phyloP scores from a whole-genome alignment of 2,113 vertebrate species.

The Camelus dromedarius region DNA sequence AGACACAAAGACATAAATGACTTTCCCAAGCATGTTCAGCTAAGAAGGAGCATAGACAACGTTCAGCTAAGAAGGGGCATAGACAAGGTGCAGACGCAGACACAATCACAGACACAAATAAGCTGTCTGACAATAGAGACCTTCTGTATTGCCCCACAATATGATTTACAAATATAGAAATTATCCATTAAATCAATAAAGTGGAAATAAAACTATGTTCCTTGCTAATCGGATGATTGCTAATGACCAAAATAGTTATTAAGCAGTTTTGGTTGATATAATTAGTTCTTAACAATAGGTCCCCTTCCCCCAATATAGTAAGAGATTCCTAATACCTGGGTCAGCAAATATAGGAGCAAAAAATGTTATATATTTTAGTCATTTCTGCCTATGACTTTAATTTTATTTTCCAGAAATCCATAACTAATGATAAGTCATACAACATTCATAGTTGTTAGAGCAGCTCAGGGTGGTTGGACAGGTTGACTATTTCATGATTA shows the following conservation, averaged over 20 bases:
- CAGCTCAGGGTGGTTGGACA: background rate
- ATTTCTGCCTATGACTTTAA: background rate
- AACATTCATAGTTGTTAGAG: background rate
- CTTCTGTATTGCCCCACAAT: background rate
- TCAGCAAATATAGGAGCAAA: background rate
- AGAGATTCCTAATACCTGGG: background rate
- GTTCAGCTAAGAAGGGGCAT: background rate
- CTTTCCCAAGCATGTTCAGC: background rate
- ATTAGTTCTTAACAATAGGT: background rate
- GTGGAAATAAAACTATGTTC: background rate
- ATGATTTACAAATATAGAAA: background rate
- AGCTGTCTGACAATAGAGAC: background rate
- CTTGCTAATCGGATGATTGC: background rate
- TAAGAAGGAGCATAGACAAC: background rate
- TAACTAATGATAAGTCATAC: background rate
- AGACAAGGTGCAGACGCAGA: background rate
- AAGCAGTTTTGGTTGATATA: background rate
- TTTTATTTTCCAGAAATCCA: constrained; percentile 7
- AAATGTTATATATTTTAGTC: background rate
- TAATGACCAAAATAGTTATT: background rate
- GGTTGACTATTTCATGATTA: background rate
- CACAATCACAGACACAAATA: background rate
- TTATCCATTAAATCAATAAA: background rate
- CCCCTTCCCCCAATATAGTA: background rate
- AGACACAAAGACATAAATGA: background rate